Evolutionary conservation across 92 coral and sea anemone species (phyloP), one percentile per base, ranked within the genome.

Genomic region (Porites cylindrica): DNA sequence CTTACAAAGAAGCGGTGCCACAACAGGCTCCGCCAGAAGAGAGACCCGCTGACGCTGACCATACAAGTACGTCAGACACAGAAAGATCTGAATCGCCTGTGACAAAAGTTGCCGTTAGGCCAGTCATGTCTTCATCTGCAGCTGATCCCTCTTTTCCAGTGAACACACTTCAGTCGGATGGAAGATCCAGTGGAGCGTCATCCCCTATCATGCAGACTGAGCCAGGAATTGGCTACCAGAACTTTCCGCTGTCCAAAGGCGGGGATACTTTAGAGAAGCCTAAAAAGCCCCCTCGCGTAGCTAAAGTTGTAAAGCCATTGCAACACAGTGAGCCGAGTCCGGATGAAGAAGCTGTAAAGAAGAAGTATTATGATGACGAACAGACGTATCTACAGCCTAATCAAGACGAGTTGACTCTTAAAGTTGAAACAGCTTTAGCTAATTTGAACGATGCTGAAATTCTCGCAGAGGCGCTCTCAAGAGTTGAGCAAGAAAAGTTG

Each of bases 401-500:
- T 86, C 85, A 90, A 61, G 92, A 90, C 63, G 90, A 86, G 52
- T 51, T 91, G 75, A 95, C 98, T 11, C 76, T 92, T 17, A 95
- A 95, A 70, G 91, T 93, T n/a, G 98, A 95, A 72, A 88, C 94
- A 16, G 98, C 96, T 6, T 76, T 95, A 9, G 94, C 98, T 14
- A 95, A 95, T 84, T 72, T 95, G 66, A 95, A 89, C 80, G 98
- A 93, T 89, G 98, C 98, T 1, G 91, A 91, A 54, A 91, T 95
- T 69, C 93, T 95, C 21, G 98, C 98, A 0, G 98, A 95, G 75
- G 93, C 98, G 10, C 85, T 95, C 67, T 88, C 98, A 13, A 93
- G 98, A 75, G 98, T 95, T 50, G 98, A 93, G 62, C 98, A 95
- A 80, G 98, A 95, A 38, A 93, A 91, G 61, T 86, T 95, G 10